Evolutionary conservation across 2,113 vertebrate species (phyloP).

Genomic region (Phrynosoma platyrhinos): DNA sequence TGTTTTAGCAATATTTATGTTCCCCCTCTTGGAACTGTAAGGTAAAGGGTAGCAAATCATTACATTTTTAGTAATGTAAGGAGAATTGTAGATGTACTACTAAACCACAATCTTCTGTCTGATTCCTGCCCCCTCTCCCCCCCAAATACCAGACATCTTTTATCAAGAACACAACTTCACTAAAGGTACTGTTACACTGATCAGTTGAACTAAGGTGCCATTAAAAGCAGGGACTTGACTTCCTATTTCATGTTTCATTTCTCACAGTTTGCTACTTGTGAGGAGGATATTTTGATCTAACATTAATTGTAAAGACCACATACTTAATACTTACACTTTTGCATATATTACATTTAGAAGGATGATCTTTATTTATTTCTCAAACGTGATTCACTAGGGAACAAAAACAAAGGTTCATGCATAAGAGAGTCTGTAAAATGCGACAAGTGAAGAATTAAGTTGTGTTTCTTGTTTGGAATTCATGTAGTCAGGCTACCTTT

Average conservation of each 20-base stretch:
- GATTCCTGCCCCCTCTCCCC: no score
- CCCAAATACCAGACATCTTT: no score
- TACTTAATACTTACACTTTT: neutral
- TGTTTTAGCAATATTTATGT: no score
- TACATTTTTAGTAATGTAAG: no score
- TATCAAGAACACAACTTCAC: no score
- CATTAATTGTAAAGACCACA: neutral
- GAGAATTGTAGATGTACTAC: no score
- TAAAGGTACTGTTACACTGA: no score
- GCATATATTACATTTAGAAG: constrained; percentile 16
- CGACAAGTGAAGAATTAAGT: constrained; percentile 43
- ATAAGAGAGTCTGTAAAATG: neutral
- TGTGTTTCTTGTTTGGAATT: constrained; percentile 54
- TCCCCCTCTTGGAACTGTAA: no score
- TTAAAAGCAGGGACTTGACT: neutral
- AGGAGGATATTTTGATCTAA: neutral
- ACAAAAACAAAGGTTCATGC: constrained; percentile 4
- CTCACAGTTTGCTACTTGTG: neutral
- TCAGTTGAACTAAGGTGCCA: neutral
- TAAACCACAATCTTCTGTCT: no score
- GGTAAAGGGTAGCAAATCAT: no score
- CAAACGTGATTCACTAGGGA: constrained; percentile 25
- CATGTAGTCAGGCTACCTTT: constrained; percentile 54
- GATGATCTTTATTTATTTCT: constrained; percentile 10
- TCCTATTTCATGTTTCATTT: constrained; percentile 33